phyloP scores from a whole-genome alignment of 2,797 vertebrate genomes.

The Acestrorhynchus altus region DNA sequence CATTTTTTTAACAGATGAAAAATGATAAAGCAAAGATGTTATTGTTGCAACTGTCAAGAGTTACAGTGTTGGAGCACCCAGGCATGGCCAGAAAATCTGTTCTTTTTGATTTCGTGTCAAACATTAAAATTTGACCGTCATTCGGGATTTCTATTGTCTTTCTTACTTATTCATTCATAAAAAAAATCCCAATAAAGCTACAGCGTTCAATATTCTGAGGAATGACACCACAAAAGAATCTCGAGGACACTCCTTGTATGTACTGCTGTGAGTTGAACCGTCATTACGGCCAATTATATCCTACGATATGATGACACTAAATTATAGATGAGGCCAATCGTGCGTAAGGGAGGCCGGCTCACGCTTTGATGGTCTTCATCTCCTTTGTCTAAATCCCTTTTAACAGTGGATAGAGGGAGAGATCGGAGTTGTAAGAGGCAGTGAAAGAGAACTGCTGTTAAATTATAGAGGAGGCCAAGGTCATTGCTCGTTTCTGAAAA shows the following conservation, averaged over 20 bases:
- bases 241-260: not conserved
- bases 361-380: not conserved
- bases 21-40: not conserved
- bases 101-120: not conserved
- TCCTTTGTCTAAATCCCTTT: not conserved
- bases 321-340: not conserved
- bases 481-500: not conserved
- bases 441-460: constrained; percentile 1
- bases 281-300: constrained; percentile 4
- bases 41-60: not conserved
- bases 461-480: constrained; percentile 19
- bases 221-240: not conserved
- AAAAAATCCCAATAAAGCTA: not conserved
- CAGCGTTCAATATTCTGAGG: not conserved
- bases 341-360: not conserved
- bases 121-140: not conserved
- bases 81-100: not conserved
- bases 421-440: not conserved
- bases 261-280: not conserved
- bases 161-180: not conserved
- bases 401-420: not conserved
- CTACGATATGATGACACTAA: constrained; percentile 7
- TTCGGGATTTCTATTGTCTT: not conserved
- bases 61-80: too few species aligned
- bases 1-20: not conserved